Base-by-base conservation (phyloP, 2,797 vertebrate genomes). In the Pelochelys cantorii region DNA sequence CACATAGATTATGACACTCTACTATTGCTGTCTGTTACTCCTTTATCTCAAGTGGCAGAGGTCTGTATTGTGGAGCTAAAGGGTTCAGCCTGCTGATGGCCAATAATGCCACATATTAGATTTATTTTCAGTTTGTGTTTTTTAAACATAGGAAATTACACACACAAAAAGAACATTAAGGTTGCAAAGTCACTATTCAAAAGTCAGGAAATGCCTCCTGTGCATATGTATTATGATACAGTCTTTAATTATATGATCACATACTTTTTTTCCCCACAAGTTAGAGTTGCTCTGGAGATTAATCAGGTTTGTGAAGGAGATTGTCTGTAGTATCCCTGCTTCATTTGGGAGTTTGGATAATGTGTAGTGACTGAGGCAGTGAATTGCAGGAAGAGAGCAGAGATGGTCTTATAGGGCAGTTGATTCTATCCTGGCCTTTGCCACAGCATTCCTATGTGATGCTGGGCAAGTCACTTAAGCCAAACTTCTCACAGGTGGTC, bases 211-310 rank as follows among this genome's bases (percentile, higher is more conserved):
- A n/a, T 31, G 29, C 83, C 29, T 7, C 68, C 29, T 88, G 17
- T 0, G 1, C 85, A 85, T 83, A 79, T 86, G 80, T 57, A 23
- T 78, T 5, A 87, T 34, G 57, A 4, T 90, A 9, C 86, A 29
- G 85, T 65, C 87, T 89, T 90, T 83, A 86, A 86, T 94, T 83
- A 93, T 89, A 75, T 85, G 85, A 53, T 89, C 84, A 90, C 48
- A 80, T 90, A 79, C 18, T 90, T 1, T 75, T 88, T 92, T 95
- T 92, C 42, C 86, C 68, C 91, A 90, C 84, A 88, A 62, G 55
- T 80, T 59, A 42, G 22, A 74, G n/a, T 23, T 74, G 37, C 71
- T 74, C 34, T 42, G 71, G 34, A 11, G 11, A 13, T 42, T 10
- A 85, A 94, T 82, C 31, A 56, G 31, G 54, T 22, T 4, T 88